A percentile compares a stretch with the other conserved stretches of the same genome.
Evolutionary conservation across 2,888 invertebrate species (phyloP).

Genomic region (Saturnia japonica): DNA sequence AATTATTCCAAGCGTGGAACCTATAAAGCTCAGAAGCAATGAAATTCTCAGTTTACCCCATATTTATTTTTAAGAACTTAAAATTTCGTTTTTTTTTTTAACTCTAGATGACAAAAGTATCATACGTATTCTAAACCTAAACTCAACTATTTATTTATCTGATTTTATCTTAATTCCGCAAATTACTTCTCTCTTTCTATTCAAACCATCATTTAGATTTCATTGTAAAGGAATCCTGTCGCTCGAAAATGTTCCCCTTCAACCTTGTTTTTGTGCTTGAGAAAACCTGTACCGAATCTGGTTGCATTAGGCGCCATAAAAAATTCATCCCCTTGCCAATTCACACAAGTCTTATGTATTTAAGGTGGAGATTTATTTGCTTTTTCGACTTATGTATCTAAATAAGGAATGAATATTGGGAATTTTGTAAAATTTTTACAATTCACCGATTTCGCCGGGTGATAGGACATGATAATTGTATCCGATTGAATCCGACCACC

Average conservation of each 20-base stretch:
- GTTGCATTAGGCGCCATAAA: slow-evolving; percentile 20
- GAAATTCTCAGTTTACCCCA: too few relatives aligned
- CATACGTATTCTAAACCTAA: too few relatives aligned
- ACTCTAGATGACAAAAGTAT: too few relatives aligned
- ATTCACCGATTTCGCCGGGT: too few relatives aligned
- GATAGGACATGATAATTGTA: too few relatives aligned
- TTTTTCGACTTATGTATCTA: not conserved
- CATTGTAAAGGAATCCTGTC: not conserved
- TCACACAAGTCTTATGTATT: slow-evolving; percentile 1
- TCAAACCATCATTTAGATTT: not conserved
- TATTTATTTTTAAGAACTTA: too few relatives aligned
- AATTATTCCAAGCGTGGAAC: too few relatives aligned
- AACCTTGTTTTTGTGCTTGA: not conserved
- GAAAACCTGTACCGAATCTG: slow-evolving; percentile 1
- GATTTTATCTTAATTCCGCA: not conserved
- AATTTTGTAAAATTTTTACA: not conserved
- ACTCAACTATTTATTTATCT: too few relatives aligned
- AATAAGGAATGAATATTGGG: not conserved
- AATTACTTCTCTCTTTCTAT: not conserved
- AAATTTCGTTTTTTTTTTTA: too few relatives aligned
- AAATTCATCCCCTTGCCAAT: slow-evolving; percentile 13
- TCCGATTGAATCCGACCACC: too few relatives aligned
- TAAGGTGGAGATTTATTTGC: not conserved
- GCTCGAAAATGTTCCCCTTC: not conserved
- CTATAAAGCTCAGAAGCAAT: too few relatives aligned